Conservation (phyloP, 30 jellyfish, hydroid and myxozoan species). For the Nemopilema nomurai region DNA sequence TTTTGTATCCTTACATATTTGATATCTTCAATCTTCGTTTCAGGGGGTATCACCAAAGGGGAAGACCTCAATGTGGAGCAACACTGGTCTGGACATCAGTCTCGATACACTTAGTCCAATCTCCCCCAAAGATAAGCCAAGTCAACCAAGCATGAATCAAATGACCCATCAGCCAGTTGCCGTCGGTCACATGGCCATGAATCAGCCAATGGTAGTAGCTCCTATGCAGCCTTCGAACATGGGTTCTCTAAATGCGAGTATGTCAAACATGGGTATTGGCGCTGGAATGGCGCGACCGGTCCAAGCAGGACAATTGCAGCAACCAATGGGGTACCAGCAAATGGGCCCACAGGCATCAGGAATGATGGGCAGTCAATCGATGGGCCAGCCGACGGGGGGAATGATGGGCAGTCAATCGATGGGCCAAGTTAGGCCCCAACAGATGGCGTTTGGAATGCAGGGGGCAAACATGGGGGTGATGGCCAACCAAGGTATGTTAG, state of each 20-base stretch:
- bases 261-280: conserved; percentile 37
- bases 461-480: conserved; percentile 12
- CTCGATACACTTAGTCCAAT: conserved; percentile 88
- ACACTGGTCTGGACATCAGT: conserved; percentile 91
- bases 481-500: conserved; percentile 15
- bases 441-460: conserved; percentile 3
- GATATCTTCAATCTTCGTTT: not conserved
- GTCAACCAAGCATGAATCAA: conserved; percentile 92
- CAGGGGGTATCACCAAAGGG: conserved; percentile 39
- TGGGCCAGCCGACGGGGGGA: conserved; percentile 1
- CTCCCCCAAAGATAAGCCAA: conserved; percentile 69
- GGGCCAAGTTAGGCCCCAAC: conserved; percentile 8
- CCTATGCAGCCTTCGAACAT: conserved; percentile 25
- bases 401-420: conserved; percentile 15
- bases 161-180: conserved; percentile 52
- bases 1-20: too few relatives aligned
- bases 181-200: conserved; percentile 5
- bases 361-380: conserved; percentile 16
- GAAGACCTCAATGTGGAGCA: conserved; percentile 81
- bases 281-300: conserved; percentile 41
- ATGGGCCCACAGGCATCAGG: conserved; percentile 15
- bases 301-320: conserved; percentile 1
- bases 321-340: conserved; percentile 10
- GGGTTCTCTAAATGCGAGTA: conserved; percentile 35
- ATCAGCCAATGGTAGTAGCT: not conserved